Percentiles rank a stretch among this genome's conserved stretches.
phyloP scores from a whole-genome alignment of 2,888 invertebrate genomes.

The Steromphala cineraria region DNA sequence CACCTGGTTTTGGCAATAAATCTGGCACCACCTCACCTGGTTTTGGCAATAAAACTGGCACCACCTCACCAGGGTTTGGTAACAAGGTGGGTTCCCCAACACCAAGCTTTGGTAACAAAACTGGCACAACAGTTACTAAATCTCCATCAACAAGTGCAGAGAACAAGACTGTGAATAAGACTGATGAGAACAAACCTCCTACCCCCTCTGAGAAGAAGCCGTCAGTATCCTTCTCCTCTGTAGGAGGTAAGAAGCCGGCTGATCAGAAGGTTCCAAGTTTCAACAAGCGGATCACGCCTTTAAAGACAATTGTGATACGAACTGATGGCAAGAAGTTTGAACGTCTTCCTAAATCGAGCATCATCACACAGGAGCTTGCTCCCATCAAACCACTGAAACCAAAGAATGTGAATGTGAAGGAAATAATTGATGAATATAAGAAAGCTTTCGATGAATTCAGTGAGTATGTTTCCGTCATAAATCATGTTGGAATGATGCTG shows the following conservation, averaged over 20 bases:
- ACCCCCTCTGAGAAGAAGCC: background rate
- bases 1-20: no score
- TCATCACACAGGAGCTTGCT: background rate
- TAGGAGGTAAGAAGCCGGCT: no score
- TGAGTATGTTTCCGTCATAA: background rate
- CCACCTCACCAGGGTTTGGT: no score
- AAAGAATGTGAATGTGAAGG: background rate
- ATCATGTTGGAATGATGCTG: no score
- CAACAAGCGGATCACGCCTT: background rate
- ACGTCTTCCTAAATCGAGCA: background rate
- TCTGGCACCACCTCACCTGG: no score
- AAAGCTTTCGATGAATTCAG: background rate
- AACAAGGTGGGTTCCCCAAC: no score
- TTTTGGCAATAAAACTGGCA: no score
- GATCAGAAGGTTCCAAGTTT: no score
- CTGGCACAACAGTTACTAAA: no score
- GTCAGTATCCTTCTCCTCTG: background rate
- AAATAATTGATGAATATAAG: background rate
- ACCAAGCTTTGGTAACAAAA: no score
- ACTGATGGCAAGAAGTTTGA: conserved; percentile 11
- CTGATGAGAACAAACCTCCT: background rate
- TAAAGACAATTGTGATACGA: conserved; percentile 11
- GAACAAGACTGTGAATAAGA: no score
- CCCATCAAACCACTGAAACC: conserved; percentile 17
- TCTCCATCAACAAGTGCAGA: no score